Evolutionary conservation across 37 sponge, comb jelly and placozoan species (phyloP), one percentile per base, ranked within the genome.

Genomic region (Hormiphora californensis): DNA sequence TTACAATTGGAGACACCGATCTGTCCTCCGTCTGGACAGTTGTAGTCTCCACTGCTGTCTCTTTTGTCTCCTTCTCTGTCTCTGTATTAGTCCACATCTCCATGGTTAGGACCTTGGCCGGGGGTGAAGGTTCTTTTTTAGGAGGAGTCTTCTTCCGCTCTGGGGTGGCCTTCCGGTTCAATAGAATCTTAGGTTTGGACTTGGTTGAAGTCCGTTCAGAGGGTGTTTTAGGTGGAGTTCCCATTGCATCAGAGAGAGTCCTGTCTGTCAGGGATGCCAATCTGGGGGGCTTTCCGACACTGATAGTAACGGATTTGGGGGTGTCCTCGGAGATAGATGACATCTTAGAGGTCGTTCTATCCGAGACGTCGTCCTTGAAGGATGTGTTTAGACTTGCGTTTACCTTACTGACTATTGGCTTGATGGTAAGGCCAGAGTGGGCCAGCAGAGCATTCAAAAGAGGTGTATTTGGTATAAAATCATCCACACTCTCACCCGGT

Each of bases 261-360:
- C 61, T 57, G n/a, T 57, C 27, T 19, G 61, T 57, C 7, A 57
- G 23, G n/a, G n/a, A 28, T 30, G n/a, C 61, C n/a, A 57, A 30
- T 57, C 27, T 57, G 23, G 61, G 61, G 7, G 61, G 61, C 27
- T 30, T 5, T 25, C 30, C n/a, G 7, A 23, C 61, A 28, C 30
- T 57, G 3, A 57, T 30, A 28, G 61, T 5, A 5, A 57, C n/a
- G n/a, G n/a, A 5, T 30, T 57, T 57, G 4, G 30, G 4, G 61
- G n/a, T 30, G n/a, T 57, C 61, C 7, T 57, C 61, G 30, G 27
- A 15, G 27, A 30, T 28, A 57, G 61, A 12, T 4, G 61, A 57
- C 61, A 57, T 57, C 3, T 57, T 57, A 30, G 61, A 57, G n/a
- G n/a, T n/a, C n/a, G 61, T 57, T 57, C 61, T 57, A 15, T 57